A percentile compares a stretch with the other conserved stretches of the same genome.
phyloP scores from a whole-genome alignment of 2,888 invertebrate genomes.

The Calephelis perditalis region DNA sequence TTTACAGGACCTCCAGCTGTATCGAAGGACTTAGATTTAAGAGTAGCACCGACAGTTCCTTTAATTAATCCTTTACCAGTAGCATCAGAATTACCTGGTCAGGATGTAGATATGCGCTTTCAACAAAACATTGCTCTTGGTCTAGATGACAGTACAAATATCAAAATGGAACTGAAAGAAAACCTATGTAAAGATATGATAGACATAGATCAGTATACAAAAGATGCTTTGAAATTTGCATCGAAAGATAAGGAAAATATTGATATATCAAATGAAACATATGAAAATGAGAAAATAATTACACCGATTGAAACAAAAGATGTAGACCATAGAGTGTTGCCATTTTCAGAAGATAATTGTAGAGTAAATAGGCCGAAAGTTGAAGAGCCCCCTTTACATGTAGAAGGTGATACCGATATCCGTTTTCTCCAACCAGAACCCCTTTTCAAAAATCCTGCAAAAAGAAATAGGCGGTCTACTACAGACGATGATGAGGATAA shows the following conservation, averaged over 20 bases:
- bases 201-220: conserved; percentile 74
- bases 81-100: conserved; percentile 55
- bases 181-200: conserved; percentile 59
- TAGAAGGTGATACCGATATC: conserved; percentile 67
- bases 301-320: conserved; percentile 57
- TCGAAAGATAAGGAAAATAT: conserved; percentile 69
- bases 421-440: conserved; percentile 67
- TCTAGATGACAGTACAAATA: conserved; percentile 38
- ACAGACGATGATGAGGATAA: conserved; percentile 80
- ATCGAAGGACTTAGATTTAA: conserved; percentile 66
- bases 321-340: conserved; percentile 70
- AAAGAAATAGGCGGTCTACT: conserved; percentile 65
- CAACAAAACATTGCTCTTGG: conserved; percentile 44
- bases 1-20: conserved; percentile 41
- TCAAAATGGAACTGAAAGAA: conserved; percentile 41
- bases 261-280: conserved; percentile 59
- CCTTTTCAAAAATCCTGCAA: conserved; percentile 65
- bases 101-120: conserved; percentile 73
- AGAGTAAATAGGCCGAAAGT: conserved; percentile 38
- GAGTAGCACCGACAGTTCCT: conserved; percentile 58
- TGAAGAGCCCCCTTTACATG: conserved; percentile 40
- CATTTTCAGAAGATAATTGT: conserved; percentile 55
- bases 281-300: conserved; percentile 48
- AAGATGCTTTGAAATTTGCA: conserved; percentile 72
- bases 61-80: conserved; percentile 41